phyloP scores from a whole-genome alignment of 2,888 invertebrate species.

The Acronicta leporina region DNA sequence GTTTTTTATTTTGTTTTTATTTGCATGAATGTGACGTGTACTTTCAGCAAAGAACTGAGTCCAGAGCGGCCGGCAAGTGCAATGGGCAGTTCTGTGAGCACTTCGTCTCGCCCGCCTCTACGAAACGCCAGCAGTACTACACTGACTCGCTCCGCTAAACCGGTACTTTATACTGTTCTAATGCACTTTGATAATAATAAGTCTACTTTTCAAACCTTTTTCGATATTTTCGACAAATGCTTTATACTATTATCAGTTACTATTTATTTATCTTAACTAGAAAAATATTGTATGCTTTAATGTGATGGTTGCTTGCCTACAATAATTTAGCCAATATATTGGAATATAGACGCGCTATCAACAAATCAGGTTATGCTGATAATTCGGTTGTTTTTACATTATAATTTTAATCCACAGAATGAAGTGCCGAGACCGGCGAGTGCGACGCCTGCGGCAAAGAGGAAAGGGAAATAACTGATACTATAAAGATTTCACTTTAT shows the following conservation, averaged over 20 bases:
- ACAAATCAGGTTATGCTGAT: not conserved
- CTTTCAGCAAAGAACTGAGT: conserved; percentile 82
- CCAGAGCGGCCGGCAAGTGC: conserved; percentile 80
- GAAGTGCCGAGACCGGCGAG: conserved; percentile 79
- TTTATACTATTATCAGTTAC: too few species aligned
- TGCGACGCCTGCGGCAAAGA: conserved; percentile 83
- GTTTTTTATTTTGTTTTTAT: too few species aligned
- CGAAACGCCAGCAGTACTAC: conserved; percentile 89
- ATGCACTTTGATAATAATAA: too few species aligned
- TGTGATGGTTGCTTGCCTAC: too few species aligned
- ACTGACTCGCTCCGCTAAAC: conserved; percentile 71
- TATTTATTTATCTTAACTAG: too few species aligned
- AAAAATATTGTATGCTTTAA: too few species aligned
- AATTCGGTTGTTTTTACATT: not conserved
- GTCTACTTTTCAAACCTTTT: too few species aligned
- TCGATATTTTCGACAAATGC: too few species aligned
- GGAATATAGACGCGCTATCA: not conserved
- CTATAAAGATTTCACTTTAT: conserved; percentile 77
- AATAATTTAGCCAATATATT: too few species aligned
- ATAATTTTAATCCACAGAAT: conserved; percentile 64
- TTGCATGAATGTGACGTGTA: not conserved
- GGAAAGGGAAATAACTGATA: conserved; percentile 87
- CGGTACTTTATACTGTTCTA: conserved; percentile 56
- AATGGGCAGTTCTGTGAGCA: conserved; percentile 59
- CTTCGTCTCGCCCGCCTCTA: conserved; percentile 84